Percentiles rank a stretch among this genome's conserved stretches.
These are phyloP conservation scores for Gadus macrocephalus DNA, from an alignment of 2,113 vertebrate species.

Conservation along the genomic window DNA sequence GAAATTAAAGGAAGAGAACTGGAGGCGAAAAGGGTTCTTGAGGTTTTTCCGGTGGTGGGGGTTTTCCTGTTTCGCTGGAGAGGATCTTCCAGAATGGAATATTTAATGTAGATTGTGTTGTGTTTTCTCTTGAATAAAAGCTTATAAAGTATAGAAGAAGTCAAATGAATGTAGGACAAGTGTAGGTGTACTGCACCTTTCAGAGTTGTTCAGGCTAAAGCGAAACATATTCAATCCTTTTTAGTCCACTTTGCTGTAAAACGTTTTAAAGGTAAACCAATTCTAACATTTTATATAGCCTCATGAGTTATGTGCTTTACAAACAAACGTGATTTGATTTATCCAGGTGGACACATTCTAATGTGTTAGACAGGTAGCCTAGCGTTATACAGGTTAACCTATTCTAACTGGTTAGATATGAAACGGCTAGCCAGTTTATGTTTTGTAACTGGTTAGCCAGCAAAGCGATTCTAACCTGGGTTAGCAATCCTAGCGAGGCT, in stretches of 20 bases:
- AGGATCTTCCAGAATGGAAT: slow-evolving; percentile 27
- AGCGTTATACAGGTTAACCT: no score
- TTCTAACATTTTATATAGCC: neutral
- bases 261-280: no score
- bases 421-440: no score
- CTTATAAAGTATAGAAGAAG: slow-evolving; percentile 27
- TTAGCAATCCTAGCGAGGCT: no score
- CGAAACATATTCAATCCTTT: slow-evolving; percentile 7
- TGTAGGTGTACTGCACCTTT: slow-evolving; percentile 17
- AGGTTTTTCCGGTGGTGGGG: neutral
- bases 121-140: slow-evolving; percentile 51
- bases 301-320: no score
- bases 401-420: no score
- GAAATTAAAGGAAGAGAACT: no score
- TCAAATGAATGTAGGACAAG: slow-evolving; percentile 59
- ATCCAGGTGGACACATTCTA: no score
- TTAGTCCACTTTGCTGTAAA: neutral
- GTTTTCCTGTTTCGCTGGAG: neutral
- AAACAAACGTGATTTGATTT: no score
- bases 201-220: neutral
- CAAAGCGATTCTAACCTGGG: no score
- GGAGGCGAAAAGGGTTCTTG: neutral
- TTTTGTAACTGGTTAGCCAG: no score
- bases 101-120: slow-evolving; percentile 78
- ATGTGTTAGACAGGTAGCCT: no score